Evolutionary conservation across 2,113 vertebrate species (phyloP).

Genomic region (Leuciscus idus): DNA sequence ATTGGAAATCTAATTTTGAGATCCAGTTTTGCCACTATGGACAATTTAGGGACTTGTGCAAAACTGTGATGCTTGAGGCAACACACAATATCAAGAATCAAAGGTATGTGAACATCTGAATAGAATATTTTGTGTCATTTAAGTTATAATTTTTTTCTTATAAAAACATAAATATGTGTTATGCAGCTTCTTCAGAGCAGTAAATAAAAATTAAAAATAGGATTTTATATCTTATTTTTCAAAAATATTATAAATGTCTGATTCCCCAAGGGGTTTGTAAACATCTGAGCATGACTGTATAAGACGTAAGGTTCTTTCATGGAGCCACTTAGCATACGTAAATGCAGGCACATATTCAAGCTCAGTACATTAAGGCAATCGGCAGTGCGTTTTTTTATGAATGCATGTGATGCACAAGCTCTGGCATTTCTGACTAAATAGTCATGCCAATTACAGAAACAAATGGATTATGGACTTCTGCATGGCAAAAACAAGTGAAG

Average conservation of each 20-base stretch:
- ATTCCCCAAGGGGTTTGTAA: conserved; percentile 19
- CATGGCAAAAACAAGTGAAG: conserved; percentile 55
- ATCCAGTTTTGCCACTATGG: not conserved
- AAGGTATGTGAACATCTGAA: not conserved
- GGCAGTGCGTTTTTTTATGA: conserved; percentile 44
- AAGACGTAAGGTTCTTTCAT: not conserved
- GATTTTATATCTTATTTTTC: not conserved
- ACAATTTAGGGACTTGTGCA: not conserved
- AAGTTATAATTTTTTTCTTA: not conserved
- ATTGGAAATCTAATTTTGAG: not conserved
- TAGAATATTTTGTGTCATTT: not conserved
- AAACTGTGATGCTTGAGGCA: not conserved
- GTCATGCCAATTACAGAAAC: conserved; percentile 45
- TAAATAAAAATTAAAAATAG: not conserved
- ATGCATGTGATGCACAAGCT: conserved; percentile 53
- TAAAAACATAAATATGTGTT: not conserved
- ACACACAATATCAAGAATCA: not conserved
- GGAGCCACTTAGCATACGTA: conserved; percentile 52
- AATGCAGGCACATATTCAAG: conserved; percentile 35
- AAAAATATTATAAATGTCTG: not conserved
- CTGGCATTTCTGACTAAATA: conserved; percentile 49
- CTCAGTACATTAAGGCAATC: conserved; percentile 49
- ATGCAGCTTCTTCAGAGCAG: not conserved
- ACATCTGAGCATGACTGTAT: conserved; percentile 5
- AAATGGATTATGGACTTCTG: conserved; percentile 49